Conservation (phyloP, 2,113 vertebrate genomes). For the Tachycineta bicolor region DNA sequence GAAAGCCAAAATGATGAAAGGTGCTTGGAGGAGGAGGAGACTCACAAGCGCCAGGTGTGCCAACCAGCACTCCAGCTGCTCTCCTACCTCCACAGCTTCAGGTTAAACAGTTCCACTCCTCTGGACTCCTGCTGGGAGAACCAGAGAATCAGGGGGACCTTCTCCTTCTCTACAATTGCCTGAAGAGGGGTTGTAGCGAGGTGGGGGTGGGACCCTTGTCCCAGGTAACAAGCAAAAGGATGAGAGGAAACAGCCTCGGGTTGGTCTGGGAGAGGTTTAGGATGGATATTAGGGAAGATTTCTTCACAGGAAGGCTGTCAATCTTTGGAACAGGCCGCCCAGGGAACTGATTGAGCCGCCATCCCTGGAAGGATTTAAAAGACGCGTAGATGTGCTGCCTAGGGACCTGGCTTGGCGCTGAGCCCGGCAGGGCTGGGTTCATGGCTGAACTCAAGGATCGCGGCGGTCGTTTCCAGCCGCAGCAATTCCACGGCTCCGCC, state of each 20-base stretch:
- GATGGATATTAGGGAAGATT: neutral
- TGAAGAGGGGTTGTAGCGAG: neutral
- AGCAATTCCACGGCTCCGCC: neutral
- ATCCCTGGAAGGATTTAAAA: neutral
- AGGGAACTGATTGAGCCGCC: neutral
- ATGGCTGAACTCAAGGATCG: accelerated
- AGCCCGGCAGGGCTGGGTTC: accelerated
- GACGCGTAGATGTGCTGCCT: too few species aligned
- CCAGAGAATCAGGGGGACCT: accelerated
- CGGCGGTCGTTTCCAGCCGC: accelerated
- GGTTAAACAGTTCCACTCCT: neutral
- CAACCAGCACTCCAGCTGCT: neutral
- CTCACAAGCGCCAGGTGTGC: too few species aligned
- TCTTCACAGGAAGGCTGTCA: neutral
- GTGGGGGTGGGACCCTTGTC: neutral
- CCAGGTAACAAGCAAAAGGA: neutral
- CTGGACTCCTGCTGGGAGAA: neutral
- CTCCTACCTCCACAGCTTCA: neutral
- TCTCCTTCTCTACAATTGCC: neutral
- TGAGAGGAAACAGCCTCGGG: accelerated
- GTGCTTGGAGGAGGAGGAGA: neutral
- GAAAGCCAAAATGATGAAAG: neutral
- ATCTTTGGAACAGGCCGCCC: neutral
- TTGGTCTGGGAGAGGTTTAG: neutral
- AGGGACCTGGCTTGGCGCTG: neutral